These are phyloP conservation scores for human DNA, from an alignment of 2,113 vertebrate genomes.

Conservation along the genomic window DNA sequence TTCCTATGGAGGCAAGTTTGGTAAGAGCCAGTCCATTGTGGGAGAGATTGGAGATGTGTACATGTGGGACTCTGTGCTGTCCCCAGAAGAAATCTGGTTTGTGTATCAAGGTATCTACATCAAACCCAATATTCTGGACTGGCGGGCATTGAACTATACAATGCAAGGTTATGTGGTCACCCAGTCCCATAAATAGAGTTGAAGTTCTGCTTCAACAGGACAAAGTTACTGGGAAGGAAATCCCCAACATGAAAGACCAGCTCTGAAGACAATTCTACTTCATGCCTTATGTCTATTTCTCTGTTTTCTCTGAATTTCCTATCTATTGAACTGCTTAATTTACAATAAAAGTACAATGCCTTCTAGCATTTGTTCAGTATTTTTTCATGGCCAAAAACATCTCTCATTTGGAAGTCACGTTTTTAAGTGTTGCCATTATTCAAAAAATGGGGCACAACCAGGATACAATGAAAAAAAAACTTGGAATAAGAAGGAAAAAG, in stretches of 20 bases:
- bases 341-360: neutral
- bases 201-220: neutral
- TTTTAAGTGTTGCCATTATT: neutral
- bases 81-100: neutral
- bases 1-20: neutral
- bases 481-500: neutral
- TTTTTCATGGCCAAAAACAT: neutral
- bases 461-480: neutral
- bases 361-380: neutral
- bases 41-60: conserved; percentile 60
- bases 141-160: conserved; percentile 56
- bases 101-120: conserved; percentile 40
- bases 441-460: neutral
- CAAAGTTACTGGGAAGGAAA: neutral
- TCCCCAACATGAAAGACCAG: neutral
- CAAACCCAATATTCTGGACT: neutral
- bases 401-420: neutral
- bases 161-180: conserved; percentile 51
- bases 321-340: neutral
- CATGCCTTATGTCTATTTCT: neutral
- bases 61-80: conserved; percentile 56
- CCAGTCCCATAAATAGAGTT: neutral
- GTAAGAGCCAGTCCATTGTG: conserved; percentile 49
- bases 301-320: conserved; percentile 6
- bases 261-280: neutral